These are phyloP conservation scores for Xestia sexstrigata DNA, from an alignment of 2,888 invertebrate species.

Conservation along the genomic window DNA sequence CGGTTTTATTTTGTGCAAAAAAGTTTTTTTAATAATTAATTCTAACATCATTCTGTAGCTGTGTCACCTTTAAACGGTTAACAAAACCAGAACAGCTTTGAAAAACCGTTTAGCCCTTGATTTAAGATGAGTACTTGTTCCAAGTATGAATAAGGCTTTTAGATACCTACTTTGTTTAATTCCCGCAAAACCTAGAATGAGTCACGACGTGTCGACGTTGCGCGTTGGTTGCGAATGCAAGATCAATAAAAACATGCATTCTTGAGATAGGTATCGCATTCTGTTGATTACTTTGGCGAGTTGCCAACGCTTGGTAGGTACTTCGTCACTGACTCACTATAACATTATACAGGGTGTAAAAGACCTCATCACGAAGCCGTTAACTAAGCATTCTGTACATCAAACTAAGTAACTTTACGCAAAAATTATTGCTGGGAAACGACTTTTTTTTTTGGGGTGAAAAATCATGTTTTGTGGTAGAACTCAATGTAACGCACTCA, in stretches of 20 bases:
- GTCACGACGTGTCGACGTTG: constrained; percentile 12
- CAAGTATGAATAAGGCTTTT: not conserved
- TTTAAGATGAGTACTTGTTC: not conserved
- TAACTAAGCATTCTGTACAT: too few relatives aligned
- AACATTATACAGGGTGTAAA: too few relatives aligned
- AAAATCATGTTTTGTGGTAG: too few relatives aligned
- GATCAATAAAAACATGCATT: constrained; percentile 45
- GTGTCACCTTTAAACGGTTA: not conserved
- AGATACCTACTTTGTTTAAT: constrained; percentile 1
- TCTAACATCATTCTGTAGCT: not conserved
- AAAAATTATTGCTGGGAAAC: too few relatives aligned
- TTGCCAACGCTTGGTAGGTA: constrained; percentile 39
- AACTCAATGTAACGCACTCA: too few relatives aligned
- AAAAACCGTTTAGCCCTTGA: not conserved
- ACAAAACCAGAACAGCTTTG: not conserved
- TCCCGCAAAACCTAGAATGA: constrained; percentile 3
- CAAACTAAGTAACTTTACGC: too few relatives aligned
- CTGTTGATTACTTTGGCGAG: constrained; percentile 38
- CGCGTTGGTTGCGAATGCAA: constrained; percentile 13
- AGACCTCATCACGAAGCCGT: too few relatives aligned
- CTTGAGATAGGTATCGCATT: constrained; percentile 36
- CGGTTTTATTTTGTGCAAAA: too few relatives aligned
- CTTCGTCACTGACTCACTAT: constrained; percentile 25
- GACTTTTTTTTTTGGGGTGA: too few relatives aligned
- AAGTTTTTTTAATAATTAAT: too few relatives aligned